These are phyloP conservation scores for Scylla paramamosain DNA, from an alignment of 1,140 invertebrate genomes.

Conservation along the genomic window DNA sequence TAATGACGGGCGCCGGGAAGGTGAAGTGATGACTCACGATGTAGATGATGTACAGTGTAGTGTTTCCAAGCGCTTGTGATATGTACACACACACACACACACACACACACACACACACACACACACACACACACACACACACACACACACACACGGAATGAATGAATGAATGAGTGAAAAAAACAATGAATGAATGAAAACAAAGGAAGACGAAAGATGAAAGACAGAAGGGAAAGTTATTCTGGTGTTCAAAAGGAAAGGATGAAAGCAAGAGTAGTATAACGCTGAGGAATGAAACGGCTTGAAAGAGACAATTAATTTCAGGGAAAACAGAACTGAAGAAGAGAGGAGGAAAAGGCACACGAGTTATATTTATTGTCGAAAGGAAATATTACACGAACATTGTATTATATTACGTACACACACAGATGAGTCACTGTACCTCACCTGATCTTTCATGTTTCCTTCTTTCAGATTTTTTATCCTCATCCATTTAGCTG, in stretches of 20 bases:
- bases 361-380: neutral
- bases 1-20: neutral
- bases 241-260: neutral
- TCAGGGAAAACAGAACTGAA: neutral
- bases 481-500: too few relatives aligned
- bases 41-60: too few relatives aligned
- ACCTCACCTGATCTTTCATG: too few relatives aligned
- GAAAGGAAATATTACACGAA: too few relatives aligned
- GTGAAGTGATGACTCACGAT: too few relatives aligned
- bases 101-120: slow-evolving; percentile 27
- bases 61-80: too few relatives aligned
- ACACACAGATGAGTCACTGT: too few relatives aligned
- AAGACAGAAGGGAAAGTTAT: neutral
- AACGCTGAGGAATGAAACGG: neutral
- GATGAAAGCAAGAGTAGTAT: slow-evolving; percentile 1
- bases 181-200: neutral
- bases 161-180: neutral
- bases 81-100: too few relatives aligned
- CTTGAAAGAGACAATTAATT: neutral
- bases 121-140: neutral
- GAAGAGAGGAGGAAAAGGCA: neutral
- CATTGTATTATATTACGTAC: too few relatives aligned
- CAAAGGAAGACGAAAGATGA: neutral
- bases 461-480: too few relatives aligned
- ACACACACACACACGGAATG: slow-evolving; percentile 36